Evolutionary conservation across 2,113 vertebrate genomes (phyloP), one percentile per base, ranked within the genome.

Genomic region (Carettochelys insculpta): DNA sequence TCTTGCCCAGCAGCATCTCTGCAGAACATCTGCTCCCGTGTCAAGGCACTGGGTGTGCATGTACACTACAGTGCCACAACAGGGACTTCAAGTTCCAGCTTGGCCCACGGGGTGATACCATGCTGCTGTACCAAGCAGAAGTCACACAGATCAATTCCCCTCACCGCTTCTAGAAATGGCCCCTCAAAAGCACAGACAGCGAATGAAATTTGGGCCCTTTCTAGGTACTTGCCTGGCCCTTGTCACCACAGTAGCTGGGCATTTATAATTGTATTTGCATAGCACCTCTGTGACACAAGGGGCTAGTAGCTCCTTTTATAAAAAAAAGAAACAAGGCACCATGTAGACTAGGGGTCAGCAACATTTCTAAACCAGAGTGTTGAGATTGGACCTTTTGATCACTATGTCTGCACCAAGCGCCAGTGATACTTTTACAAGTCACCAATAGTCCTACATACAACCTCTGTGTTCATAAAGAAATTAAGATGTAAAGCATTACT

Each of bases 291-390:
- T 38, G 47, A 53, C 13, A 52, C 41, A 29, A 27, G 50, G 77
- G 53, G 76, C 27, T 22, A 19, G 12, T 56, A 91, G 41, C 34
- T 3, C 7, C 2, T 0, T 22, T 5, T 3, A 8, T 43, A 0
- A 0, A 24, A 82, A 17, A 48, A 4, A 41, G 48, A 76, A 16
- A 56, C 0, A 0, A 82, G 61, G 65, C 2, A 11, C 61, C 3
- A 17, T 34, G 61, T 22, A 68, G 34, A 4, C 17, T n/a, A n/a
- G n/a, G n/a, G n/a, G n/a, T n/a, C n/a, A n/a, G n/a, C n/a, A n/a
- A n/a, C n/a, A n/a, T n/a, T n/a, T n/a, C n/a, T n/a, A n/a, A n/a
- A n/a, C n/a, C n/a, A n/a, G n/a, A n/a, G n/a, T n/a, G n/a, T n/a
- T n/a, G n/a, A n/a, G n/a, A n/a, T n/a, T n/a, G n/a, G n/a, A n/a